Percentiles rank a stretch among this genome's conserved stretches.
Evolutionary conservation across 2,888 invertebrate genomes (phyloP).

Genomic region (Eumacrocentrus americanus): DNA sequence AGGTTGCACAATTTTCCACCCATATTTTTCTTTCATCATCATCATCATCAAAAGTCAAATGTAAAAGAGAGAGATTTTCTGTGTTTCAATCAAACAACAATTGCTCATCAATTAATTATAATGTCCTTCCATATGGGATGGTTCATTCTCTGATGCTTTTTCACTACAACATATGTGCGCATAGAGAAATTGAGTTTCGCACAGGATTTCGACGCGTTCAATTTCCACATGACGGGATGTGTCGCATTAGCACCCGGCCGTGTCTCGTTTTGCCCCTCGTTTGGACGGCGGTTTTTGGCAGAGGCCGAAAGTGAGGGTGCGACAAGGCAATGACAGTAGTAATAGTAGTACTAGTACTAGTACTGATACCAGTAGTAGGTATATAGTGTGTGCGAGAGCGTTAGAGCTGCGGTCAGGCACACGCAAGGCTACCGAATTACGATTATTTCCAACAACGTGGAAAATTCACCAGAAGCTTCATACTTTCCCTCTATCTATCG

Average conservation of each 20-base stretch:
- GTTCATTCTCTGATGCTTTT: neutral
- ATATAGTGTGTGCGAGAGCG: conserved; percentile 1
- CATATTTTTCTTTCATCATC: conserved; percentile 34
- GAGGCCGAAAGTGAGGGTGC: neutral
- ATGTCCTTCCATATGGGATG: neutral
- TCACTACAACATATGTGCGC: neutral
- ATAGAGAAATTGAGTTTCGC: neutral
- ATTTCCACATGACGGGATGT: conserved; percentile 7
- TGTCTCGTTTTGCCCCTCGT: conserved; percentile 15
- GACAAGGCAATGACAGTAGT: neutral
- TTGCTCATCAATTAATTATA: neutral
- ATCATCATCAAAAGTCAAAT: too few species aligned
- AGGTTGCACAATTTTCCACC: conserved; percentile 41
- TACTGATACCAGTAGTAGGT: neutral
- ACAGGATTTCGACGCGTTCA: conserved; percentile 25
- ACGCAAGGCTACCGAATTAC: neutral
- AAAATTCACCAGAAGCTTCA: conserved; percentile 10
- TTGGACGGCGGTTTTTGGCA: conserved; percentile 5
- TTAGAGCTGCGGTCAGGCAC: conserved; percentile 12
- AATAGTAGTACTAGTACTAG: neutral
- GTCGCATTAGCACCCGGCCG: conserved; percentile 10
- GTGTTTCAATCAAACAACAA: neutral
- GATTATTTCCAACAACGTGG: conserved; percentile 17
- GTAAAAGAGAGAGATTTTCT: too few species aligned
- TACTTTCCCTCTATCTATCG: neutral